Base-by-base conservation (phyloP, 2,113 vertebrate genomes). In the Vombatus ursinus region DNA sequence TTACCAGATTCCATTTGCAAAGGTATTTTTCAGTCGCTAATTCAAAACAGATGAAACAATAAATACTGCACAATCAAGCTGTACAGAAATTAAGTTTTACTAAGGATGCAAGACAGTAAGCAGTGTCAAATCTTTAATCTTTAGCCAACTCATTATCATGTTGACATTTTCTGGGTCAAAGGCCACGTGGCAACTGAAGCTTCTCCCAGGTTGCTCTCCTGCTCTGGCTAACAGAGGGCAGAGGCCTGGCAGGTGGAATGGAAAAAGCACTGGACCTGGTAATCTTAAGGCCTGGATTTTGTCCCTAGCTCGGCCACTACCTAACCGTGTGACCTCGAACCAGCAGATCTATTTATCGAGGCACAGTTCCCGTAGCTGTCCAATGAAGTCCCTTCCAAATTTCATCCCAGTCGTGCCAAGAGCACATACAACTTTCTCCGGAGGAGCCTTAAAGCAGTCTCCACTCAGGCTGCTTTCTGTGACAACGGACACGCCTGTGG, bases 31-130 rank as follows among this genome's bases (percentile, higher is more conserved):
- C 57, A 96, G 54, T 93, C 77, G 49, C 47, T 51, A 96, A 52
- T 96, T 96, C 93, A 90, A 93, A 49, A 37, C 31, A 57, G 51
- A 68, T 91, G 50, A 97, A 97, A 96, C 50, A 96, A 50, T 94
- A 94, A 89, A 57, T 96, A 96, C 25, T 96, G 91, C 52, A 91
- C 54, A 94, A 95, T 50, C 51, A 51, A 96, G 50, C 89, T 37
- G 91, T 28, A 95, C 31, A 96, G 50, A 94, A 52, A 12, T 93
- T 84, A 68, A n/a, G 19, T 37, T 92, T 96, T 96, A 93, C 95
- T 91, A 96, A 92, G 92, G 91, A 11, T 97, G 57, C 92, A 93
- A 92, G 37, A 91, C 31, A 91, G 44, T 22, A 91, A 93, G 94
- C 90, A 94, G 93, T 57, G 93, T 92, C 91, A 92, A 57, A 51